Evolutionary conservation across 53 echinoderm and acorn worm genomes (phyloP).

Genomic region (Astropecten irregularis): DNA sequence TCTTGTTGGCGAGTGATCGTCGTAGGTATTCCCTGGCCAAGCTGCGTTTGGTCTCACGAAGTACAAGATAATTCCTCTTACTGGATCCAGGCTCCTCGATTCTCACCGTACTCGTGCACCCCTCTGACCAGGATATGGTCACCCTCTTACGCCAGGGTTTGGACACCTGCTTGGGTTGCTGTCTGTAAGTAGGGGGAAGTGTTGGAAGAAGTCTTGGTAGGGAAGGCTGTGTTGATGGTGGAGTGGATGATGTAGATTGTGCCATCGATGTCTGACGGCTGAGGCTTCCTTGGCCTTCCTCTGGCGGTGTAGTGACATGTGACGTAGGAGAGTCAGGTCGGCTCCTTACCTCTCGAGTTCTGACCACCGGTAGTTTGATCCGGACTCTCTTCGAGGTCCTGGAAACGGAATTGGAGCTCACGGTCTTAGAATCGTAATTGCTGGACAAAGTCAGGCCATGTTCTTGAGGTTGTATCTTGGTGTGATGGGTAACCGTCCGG

Average conservation of each 20-base stretch:
- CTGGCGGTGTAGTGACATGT: neutral
- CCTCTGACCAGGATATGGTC: slow-evolving; percentile 40
- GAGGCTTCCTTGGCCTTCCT: too few species aligned
- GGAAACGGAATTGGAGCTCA: too few species aligned
- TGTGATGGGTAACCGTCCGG: neutral
- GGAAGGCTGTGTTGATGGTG: too few species aligned
- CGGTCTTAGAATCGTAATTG: neutral
- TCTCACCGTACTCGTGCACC: slow-evolving; percentile 14
- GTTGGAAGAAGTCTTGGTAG: neutral
- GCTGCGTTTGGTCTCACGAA: neutral
- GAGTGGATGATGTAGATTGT: too few species aligned
- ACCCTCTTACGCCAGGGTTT: slow-evolving; percentile 50
- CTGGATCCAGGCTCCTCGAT: neutral
- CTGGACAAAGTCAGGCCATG: too few species aligned
- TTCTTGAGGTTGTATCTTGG: neutral
- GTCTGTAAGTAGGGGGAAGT: neutral
- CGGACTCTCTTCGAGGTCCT: neutral
- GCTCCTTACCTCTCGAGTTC: neutral
- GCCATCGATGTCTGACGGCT: too few species aligned
- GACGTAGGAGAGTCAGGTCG: neutral
- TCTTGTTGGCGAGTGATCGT: slow-evolving; percentile 14
- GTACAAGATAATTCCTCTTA: neutral
- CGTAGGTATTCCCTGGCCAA: slow-evolving; percentile 23
- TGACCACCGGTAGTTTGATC: slow-evolving; percentile 14
- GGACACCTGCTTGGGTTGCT: neutral